A percentile compares a stretch with the other conserved stretches of the same genome.
Evolutionary conservation across 2,797 vertebrate species (phyloP).

Genomic region (Oreortyx pictus): DNA sequence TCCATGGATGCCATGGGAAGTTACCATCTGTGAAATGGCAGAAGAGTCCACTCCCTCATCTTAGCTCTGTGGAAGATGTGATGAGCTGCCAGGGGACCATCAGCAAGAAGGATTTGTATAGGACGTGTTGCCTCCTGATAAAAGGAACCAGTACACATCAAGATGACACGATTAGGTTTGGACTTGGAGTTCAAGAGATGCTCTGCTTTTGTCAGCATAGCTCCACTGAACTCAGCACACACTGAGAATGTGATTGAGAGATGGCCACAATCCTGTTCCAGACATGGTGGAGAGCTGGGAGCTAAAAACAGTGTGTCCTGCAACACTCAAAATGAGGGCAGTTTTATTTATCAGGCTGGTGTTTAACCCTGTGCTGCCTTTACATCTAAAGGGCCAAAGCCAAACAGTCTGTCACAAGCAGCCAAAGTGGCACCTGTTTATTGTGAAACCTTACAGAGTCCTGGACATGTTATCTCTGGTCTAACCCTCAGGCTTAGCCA

Average conservation of each 20-base stretch:
- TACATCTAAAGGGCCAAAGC: background rate
- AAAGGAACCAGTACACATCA: background rate
- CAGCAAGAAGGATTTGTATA: background rate
- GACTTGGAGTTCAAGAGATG: constrained; percentile 9
- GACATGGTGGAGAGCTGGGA: background rate
- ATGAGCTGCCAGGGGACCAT: background rate
- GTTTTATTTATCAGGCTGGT: background rate
- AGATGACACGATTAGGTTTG: background rate
- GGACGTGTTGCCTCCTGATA: background rate
- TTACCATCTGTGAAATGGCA: constrained; percentile 12
- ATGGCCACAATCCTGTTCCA: background rate
- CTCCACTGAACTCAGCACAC: background rate
- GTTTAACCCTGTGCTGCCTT: background rate
- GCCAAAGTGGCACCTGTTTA: background rate
- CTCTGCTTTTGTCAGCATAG: background rate
- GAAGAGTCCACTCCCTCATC: background rate
- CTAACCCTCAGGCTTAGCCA: background rate
- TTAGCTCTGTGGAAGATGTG: background rate
- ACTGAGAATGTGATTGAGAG: background rate
- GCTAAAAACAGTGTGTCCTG: background rate
- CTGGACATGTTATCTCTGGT: background rate
- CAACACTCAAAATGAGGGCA: background rate
- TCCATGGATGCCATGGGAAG: background rate
- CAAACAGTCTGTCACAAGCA: background rate
- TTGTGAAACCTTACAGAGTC: background rate